A percentile compares a stretch with the other conserved stretches of the same genome.
These are phyloP conservation scores for Prenolepis imparis DNA, from an alignment of 2,888 invertebrate genomes.

Conservation along the genomic window DNA sequence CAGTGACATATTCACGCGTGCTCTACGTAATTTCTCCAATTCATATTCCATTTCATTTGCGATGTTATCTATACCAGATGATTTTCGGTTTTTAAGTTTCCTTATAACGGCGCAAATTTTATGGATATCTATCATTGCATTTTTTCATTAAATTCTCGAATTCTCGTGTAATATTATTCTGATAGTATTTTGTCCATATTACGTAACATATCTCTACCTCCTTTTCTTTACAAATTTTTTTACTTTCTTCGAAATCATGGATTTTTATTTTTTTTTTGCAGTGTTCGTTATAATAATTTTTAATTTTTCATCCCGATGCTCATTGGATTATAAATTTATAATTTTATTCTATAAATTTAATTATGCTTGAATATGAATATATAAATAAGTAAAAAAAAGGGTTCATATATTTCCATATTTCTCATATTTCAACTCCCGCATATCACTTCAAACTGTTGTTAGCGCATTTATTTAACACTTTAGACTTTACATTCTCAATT, in stretches of 20 bases:
- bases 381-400: not conserved
- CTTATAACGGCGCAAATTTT: not conserved
- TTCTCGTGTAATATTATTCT: not conserved
- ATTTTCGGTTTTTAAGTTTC: not conserved
- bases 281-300: not conserved
- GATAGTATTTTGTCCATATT: not conserved
- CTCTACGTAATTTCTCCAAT: not conserved
- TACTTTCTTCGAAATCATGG: not conserved
- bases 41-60: not conserved
- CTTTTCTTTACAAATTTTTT: not conserved
- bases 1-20: slow-evolving; percentile 50
- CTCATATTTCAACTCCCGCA: not conserved
- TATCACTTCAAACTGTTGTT: not conserved
- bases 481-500: not conserved
- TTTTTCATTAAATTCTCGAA: not conserved
- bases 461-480: not conserved
- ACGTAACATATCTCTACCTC: not conserved
- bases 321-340: slow-evolving; percentile 4
- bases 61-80: not conserved
- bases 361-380: not conserved
- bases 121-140: not conserved
- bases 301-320: not conserved
- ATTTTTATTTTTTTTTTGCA: not conserved
- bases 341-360: slow-evolving; percentile 4
- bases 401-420: not conserved